Evolutionary conservation across 1,140 invertebrate genomes (phyloP).

Genomic region (Asbolus verrucosus): DNA sequence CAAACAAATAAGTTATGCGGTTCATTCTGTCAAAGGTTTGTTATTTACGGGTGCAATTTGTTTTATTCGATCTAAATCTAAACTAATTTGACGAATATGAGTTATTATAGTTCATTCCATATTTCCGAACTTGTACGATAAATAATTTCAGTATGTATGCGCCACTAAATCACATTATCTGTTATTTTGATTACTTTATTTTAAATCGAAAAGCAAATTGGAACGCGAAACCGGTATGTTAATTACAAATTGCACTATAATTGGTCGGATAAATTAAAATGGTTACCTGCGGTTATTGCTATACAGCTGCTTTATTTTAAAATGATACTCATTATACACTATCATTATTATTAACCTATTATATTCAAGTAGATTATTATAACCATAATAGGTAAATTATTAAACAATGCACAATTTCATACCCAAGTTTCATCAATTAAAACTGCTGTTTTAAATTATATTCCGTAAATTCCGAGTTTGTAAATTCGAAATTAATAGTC

Average conservation of each 20-base stretch:
- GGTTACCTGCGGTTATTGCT: slow-evolving; percentile 15
- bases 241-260: slow-evolving; percentile 31
- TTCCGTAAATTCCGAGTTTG: too few relatives aligned
- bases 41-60: slow-evolving; percentile 46
- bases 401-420: too few relatives aligned
- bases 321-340: too few relatives aligned
- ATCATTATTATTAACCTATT: not conserved
- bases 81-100: slow-evolving; percentile 36
- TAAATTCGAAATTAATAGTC: too few relatives aligned
- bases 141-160: slow-evolving; percentile 24
- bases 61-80: slow-evolving; percentile 40
- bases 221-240: slow-evolving; percentile 23
- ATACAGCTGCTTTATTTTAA: too few relatives aligned
- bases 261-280: slow-evolving; percentile 26
- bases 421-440: too few relatives aligned
- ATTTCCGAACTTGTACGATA: slow-evolving; percentile 11
- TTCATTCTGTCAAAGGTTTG: slow-evolving; percentile 41
- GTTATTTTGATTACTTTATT: slow-evolving; percentile 37
- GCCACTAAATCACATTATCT: slow-evolving; percentile 15
- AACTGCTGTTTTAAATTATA: too few relatives aligned
- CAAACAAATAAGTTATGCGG: slow-evolving; percentile 48
- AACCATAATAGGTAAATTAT: too few relatives aligned
- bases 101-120: slow-evolving; percentile 23
- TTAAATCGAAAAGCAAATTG: slow-evolving; percentile 32
- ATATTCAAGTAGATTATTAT: slow-evolving; percentile 4